Base-by-base conservation (phyloP, 2,888 invertebrate species). In the Eilema sororculum region DNA sequence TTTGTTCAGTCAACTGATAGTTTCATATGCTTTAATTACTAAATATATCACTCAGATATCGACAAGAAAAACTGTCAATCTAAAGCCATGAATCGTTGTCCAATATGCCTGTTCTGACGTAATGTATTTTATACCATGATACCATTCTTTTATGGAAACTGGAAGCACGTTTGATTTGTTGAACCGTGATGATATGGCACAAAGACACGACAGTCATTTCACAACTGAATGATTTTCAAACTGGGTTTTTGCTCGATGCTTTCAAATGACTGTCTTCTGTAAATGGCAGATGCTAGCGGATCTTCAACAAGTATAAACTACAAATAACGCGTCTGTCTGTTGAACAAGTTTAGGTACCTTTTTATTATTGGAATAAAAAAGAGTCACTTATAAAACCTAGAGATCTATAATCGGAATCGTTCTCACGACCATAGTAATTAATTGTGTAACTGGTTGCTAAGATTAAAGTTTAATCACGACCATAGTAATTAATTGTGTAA, bases 191-290 rank as follows among this genome's bases (percentile, higher is more conserved):
- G 69, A 63, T 67, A 62, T 63, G 25, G 61, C 71, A 75, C 81
- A 84, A 82, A 85, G 74, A 71, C 80, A 80, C 74, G 80, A 82
- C 86, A 84, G 81, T 84, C 80, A 89, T 88, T 88, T 90, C 84
- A 86, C 86, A 84, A 84, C 65, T 76, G 84, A 88, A 81, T 79
- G 77, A 80, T 72, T 86, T 81, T 83, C 81, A 85, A 87, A 88
- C 25, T 24, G 58, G 16, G 58, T 25, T 58, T 22, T 57, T 57
- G 8, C n/a, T 52, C 52, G 52, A n/a, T n/a, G n/a, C n/a, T 52
- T 52, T 52, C 52, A n/a, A 52, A 52, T 87, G 86, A 85, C 83
- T 86, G 83, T 86, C 86, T 86, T 84, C 82, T 76, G 73, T 81
- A 72, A 83, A 85, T 86, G 61, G 83, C 81, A 77, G 84, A 72